Conservation (phyloP, 2,797 vertebrate genomes). For the Lutjanus argentimaculatus region DNA sequence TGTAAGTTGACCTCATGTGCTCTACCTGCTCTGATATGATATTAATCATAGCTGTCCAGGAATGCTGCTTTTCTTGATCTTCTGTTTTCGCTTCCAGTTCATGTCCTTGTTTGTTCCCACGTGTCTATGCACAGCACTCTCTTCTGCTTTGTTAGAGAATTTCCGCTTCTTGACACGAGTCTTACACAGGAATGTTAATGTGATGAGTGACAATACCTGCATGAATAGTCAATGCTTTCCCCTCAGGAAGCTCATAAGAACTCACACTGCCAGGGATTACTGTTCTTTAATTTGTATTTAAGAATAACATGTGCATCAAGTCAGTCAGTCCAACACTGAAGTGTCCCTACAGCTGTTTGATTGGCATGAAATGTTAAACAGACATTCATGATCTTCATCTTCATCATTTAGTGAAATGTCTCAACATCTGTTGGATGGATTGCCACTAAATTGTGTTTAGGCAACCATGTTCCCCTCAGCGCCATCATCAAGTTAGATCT, state of each 20-base stretch:
- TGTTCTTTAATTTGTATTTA: conserved; percentile 13
- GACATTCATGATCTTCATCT: background rate
- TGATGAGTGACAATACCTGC: conserved; percentile 46
- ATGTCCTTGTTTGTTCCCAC: conserved; percentile 28
- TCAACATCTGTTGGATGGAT: too few relatives aligned
- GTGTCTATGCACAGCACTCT: conserved; percentile 6
- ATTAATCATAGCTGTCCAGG: conserved; percentile 9
- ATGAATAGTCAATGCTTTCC: conserved; percentile 23
- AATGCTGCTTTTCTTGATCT: conserved; percentile 33
- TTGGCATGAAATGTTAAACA: background rate
- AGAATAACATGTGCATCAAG: background rate
- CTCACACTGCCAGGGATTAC: conserved; percentile 13
- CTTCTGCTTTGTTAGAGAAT: conserved; percentile 36
- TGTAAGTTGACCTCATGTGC: background rate
- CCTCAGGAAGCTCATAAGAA: conserved; percentile 26
- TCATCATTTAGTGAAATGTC: too few relatives aligned
- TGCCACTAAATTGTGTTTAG: too few relatives aligned
- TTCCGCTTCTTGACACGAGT: conserved; percentile 43
- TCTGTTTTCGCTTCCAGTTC: conserved; percentile 22
- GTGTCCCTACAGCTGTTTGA: too few relatives aligned
- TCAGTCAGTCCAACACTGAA: background rate
- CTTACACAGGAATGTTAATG: conserved; percentile 40
- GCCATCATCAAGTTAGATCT: too few relatives aligned
- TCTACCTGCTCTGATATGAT: background rate
- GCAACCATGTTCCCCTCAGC: too few relatives aligned